Evolutionary conservation across 2,797 vertebrate genomes (phyloP).

Genomic region (Amblyopsis hoosieri): DNA sequence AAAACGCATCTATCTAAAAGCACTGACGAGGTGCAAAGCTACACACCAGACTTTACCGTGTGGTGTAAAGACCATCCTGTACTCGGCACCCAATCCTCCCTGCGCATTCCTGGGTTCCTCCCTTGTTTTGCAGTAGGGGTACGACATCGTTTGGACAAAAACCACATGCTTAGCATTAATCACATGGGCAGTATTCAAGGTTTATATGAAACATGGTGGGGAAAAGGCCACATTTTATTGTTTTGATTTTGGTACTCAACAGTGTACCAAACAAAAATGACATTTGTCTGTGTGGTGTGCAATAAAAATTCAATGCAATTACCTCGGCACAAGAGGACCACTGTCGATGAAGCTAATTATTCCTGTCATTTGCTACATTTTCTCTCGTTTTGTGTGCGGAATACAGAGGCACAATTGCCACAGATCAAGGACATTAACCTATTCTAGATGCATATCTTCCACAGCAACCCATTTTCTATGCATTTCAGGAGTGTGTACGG

Average conservation of each 20-base stretch:
- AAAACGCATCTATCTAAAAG: conserved; percentile 1
- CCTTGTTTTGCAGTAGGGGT: conserved; percentile 7
- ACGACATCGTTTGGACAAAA: conserved; percentile 2
- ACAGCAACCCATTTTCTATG: conserved; percentile 32
- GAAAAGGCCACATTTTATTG: not conserved
- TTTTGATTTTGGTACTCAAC: not conserved
- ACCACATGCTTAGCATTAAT: not conserved
- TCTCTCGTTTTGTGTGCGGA: conserved; percentile 10
- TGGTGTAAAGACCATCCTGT: conserved; percentile 19
- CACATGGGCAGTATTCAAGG: not conserved
- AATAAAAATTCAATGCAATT: no score
- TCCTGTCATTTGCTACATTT: conserved; percentile 9
- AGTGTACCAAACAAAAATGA: not conserved
- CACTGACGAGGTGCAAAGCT: conserved; percentile 42
- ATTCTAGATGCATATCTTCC: conserved; percentile 30
- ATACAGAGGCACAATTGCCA: conserved; percentile 10
- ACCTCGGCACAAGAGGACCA: conserved; percentile 1
- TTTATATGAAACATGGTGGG: not conserved
- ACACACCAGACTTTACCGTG: conserved; percentile 35
- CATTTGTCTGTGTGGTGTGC: not conserved
- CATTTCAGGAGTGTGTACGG: conserved; percentile 19
- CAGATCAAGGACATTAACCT: conserved; percentile 34
- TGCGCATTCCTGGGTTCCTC: conserved; percentile 52
- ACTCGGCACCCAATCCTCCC: conserved; percentile 42
- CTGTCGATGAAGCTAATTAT: conserved; percentile 7